A percentile compares a stretch with the other conserved stretches of the same genome.
phyloP scores from a whole-genome alignment of 2,888 invertebrate genomes.

The Acanthoscelides obtectus region DNA sequence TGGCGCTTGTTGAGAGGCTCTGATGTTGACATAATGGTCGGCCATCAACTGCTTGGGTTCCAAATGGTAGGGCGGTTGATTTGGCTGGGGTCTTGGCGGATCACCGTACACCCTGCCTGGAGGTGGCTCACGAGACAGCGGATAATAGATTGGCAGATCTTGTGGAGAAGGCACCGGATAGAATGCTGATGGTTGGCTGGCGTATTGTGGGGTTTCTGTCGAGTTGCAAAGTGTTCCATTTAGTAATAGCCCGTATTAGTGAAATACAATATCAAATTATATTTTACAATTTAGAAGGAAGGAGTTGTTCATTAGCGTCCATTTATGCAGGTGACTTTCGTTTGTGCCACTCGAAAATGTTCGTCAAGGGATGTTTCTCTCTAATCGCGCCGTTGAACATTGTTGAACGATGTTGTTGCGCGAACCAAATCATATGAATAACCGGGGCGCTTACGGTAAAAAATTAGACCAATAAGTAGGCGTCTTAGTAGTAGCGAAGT shows the following conservation, averaged over 20 bases:
- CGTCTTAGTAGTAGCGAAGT: too few relatives aligned
- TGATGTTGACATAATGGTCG: conserved; percentile 46
- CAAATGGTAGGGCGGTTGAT: conserved; percentile 33
- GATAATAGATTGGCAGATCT: conserved; percentile 47
- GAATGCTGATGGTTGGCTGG: conserved; percentile 49
- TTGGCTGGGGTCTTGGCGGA: conserved; percentile 34
- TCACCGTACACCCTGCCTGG: conserved; percentile 36
- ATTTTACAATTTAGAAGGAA: too few relatives aligned
- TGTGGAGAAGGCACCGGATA: conserved; percentile 49
- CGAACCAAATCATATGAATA: too few relatives aligned
- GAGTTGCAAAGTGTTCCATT: background rate
- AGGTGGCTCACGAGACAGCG: conserved; percentile 38
- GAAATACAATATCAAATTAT: too few relatives aligned
- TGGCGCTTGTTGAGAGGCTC: conserved; percentile 45
- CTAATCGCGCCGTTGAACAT: too few relatives aligned
- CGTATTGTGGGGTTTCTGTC: conserved; percentile 52
- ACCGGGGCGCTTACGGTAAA: too few relatives aligned
- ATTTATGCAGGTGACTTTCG: too few relatives aligned
- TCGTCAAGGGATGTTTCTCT: too few relatives aligned
- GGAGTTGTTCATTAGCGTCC: too few relatives aligned
- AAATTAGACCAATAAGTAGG: too few relatives aligned
- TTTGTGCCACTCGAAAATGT: too few relatives aligned
- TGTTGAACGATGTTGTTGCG: too few relatives aligned
- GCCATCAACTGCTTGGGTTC: conserved; percentile 38
- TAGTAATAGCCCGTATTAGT: background rate